Conservation (phyloP, 2,113 vertebrate species). For the Geococcyx californianus region DNA sequence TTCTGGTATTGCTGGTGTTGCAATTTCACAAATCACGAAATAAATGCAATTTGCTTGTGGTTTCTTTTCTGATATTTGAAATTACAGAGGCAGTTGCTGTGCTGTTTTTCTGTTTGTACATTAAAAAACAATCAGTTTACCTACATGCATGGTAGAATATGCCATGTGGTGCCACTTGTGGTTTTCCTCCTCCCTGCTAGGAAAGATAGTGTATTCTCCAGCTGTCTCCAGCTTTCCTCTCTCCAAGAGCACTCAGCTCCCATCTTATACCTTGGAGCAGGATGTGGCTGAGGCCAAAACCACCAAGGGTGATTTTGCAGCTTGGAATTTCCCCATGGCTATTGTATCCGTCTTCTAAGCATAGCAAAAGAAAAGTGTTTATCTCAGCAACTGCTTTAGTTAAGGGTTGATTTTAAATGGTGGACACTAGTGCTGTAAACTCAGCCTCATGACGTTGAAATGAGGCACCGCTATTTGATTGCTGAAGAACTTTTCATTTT, state of each 20-base stretch:
- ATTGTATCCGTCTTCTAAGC: neutral
- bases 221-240: neutral
- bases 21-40: neutral
- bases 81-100: neutral
- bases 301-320: conserved; percentile 23
- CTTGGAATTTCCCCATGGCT: conserved; percentile 42
- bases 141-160: neutral
- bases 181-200: neutral
- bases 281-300: conserved; percentile 18
- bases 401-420: neutral
- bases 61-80: neutral
- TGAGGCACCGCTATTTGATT: neutral
- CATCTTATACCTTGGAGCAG: conserved; percentile 2
- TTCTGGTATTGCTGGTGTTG: neutral
- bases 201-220: neutral
- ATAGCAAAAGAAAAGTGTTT: neutral
- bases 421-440: neutral
- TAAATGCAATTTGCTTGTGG: neutral
- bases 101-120: neutral
- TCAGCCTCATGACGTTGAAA: neutral
- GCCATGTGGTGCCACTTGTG: neutral
- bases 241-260: neutral
- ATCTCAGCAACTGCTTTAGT: neutral
- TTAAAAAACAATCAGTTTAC: neutral
- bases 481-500: neutral